These are phyloP conservation scores for Anas platyrhynchos DNA, from an alignment of 2,113 vertebrate genomes.

Conservation along the genomic window DNA sequence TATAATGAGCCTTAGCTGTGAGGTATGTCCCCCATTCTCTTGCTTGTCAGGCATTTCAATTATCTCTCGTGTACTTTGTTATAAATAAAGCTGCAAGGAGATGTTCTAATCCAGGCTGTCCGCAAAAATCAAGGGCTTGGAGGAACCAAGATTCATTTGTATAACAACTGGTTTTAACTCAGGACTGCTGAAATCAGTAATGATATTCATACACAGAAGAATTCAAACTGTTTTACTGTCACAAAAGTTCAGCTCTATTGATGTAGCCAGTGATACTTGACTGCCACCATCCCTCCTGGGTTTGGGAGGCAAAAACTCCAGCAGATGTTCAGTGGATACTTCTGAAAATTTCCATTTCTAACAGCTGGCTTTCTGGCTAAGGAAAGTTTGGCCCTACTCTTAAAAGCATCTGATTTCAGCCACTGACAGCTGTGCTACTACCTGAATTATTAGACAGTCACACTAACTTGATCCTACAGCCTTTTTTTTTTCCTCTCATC, in stretches of 20 bases:
- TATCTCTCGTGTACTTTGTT: slow-evolving; percentile 14
- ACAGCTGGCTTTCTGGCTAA: not conserved
- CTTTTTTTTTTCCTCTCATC: not conserved
- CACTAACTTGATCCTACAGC: not conserved
- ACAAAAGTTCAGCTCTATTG: not conserved
- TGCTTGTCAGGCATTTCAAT: slow-evolving; percentile 35
- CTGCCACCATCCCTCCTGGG: not conserved
- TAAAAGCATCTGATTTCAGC: not conserved
- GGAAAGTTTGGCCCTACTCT: not conserved
- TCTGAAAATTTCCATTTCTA: not conserved
- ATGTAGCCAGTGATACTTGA: not conserved
- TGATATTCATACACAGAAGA: not conserved
- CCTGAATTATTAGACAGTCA: not conserved
- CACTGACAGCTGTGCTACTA: not conserved
- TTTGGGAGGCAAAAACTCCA: not conserved
- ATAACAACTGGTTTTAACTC: not conserved
- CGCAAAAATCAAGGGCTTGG: not conserved
- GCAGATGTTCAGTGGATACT: not conserved
- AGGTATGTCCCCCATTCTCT: slow-evolving; percentile 32
- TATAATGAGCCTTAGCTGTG: slow-evolving; percentile 11
- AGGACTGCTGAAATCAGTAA: not conserved
- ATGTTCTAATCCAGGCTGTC: not conserved
- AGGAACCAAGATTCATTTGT: not conserved
- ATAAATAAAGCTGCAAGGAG: slow-evolving; percentile 41
- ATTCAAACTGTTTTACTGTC: not conserved